Conservation (phyloP, 2,797 vertebrate species). For the Manis pentadactyla region DNA sequence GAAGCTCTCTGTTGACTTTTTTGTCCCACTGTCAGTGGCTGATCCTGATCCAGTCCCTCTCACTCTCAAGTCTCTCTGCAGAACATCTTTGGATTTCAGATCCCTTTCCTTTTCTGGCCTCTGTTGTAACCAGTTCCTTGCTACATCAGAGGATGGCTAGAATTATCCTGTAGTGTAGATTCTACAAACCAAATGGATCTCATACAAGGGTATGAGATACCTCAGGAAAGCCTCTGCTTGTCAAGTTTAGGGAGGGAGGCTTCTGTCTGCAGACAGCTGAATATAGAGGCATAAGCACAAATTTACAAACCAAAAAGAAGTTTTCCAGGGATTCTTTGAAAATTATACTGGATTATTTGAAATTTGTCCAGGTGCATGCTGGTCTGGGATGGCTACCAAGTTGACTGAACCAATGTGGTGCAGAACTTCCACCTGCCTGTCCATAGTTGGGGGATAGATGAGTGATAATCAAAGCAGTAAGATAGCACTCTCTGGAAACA, state of each 20-base stretch:
- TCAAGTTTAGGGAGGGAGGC: background rate
- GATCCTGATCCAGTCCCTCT: background rate
- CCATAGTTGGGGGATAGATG: background rate
- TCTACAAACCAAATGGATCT: background rate
- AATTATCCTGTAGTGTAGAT: background rate
- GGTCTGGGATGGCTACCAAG: background rate
- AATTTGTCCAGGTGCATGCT: slow-evolving; percentile 2
- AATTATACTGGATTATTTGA: background rate
- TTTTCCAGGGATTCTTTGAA: background rate
- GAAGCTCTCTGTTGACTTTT: background rate
- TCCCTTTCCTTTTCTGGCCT: background rate
- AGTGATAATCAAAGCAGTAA: background rate
- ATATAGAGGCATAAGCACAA: background rate
- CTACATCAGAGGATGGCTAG: background rate
- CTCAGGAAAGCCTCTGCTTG: background rate
- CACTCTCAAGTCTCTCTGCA: background rate
- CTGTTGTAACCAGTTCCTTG: background rate
- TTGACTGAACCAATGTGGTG: background rate
- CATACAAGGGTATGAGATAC: background rate
- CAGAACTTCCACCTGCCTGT: background rate
- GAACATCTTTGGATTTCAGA: background rate
- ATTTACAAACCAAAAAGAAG: background rate
- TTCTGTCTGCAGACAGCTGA: background rate
- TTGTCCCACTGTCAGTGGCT: background rate
- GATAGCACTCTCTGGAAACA: background rate